Conservation (phyloP, 2,113 vertebrate species). For the Pitta sordida region DNA sequence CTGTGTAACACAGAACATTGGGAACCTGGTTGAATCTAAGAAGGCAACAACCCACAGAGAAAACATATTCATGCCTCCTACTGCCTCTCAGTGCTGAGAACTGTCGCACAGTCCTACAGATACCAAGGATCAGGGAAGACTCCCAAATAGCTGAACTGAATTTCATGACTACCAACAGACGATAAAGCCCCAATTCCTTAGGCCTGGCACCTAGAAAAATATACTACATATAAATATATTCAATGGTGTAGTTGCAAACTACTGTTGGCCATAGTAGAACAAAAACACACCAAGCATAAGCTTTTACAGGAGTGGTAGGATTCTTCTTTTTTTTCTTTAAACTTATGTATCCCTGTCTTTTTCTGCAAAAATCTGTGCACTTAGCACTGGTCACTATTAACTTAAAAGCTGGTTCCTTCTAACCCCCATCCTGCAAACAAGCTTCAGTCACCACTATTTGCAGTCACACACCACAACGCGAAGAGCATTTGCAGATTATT, state of each 20-base stretch:
- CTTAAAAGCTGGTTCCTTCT: rapidly evolving
- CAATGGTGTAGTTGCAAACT: background rate
- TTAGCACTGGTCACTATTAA: background rate
- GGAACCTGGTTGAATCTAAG: background rate
- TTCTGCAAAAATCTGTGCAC: background rate
- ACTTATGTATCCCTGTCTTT: background rate
- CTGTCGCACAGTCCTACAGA: background rate
- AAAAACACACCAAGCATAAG: background rate
- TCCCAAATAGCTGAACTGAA: background rate
- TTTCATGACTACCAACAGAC: background rate
- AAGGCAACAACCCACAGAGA: background rate
- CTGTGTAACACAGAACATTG: background rate
- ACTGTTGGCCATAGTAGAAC: rapidly evolving
- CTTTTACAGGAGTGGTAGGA: background rate
- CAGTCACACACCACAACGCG: background rate
- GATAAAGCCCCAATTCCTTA: background rate
- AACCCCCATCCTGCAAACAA: background rate
- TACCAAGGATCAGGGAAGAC: background rate
- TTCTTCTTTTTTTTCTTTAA: background rate
- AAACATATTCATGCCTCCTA: background rate
- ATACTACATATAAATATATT: background rate
- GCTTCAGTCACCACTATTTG: background rate
- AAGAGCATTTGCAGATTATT: background rate
- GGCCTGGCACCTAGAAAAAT: background rate
- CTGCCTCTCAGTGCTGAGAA: background rate